A percentile compares a stretch with the other conserved stretches of the same genome.
Evolutionary conservation across 2,113 vertebrate genomes (phyloP).

Genomic region (Rhinopomastus cyanomelas): DNA sequence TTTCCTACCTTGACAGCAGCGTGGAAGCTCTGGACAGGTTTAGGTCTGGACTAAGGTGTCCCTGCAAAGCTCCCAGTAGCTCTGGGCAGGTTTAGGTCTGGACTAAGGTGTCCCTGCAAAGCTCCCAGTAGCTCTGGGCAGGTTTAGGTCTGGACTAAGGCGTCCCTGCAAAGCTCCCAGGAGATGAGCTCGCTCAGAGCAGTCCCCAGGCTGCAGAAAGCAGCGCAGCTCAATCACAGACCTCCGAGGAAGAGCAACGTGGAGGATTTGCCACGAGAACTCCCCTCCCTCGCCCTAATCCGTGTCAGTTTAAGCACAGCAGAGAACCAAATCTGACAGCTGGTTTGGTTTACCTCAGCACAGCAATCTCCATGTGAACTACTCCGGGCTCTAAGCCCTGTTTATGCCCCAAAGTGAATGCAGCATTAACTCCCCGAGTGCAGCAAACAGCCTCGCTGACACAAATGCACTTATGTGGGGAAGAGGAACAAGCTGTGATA

Average conservation of each 20-base stretch:
- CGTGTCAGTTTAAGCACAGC: not conserved
- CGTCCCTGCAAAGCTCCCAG: not conserved
- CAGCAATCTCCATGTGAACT: not conserved
- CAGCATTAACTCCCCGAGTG: slow-evolving; percentile 4
- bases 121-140: not conserved
- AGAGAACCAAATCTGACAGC: slow-evolving; percentile 25
- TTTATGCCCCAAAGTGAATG: slow-evolving; percentile 23
- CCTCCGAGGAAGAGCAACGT: not conserved
- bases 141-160: not conserved
- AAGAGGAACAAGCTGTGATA: not conserved
- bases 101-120: not conserved
- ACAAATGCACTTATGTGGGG: not conserved
- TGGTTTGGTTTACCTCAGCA: not conserved
- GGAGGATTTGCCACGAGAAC: not conserved
- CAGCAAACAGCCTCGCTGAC: not conserved
- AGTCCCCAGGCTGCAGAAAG: not conserved
- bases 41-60: not conserved
- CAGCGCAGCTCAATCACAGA: not conserved
- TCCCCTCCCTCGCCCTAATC: not conserved
- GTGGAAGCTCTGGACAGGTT: not conserved
- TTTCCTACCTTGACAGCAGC: not conserved
- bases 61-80: not conserved
- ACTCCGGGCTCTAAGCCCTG: not conserved
- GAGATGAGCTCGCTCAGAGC: not conserved
- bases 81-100: not conserved